Evolutionary conservation across 2,888 invertebrate species (phyloP), one percentile per base, ranked within the genome.

Genomic region (Cataglyphis cursor): DNA sequence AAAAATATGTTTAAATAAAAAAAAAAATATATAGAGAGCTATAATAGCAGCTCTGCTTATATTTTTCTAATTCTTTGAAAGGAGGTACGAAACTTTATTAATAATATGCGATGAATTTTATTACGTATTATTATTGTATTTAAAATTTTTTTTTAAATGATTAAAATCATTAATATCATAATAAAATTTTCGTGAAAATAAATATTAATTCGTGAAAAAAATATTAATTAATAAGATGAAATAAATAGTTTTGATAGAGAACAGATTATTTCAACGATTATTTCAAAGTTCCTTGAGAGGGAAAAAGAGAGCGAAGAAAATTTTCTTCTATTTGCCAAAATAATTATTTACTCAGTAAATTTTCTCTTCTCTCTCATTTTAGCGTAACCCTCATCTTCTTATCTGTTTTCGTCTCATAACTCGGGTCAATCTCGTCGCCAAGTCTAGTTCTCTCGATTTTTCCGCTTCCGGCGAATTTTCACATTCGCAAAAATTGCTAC

Each of bases 401-500:
- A 68, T 76, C 68, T 66, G 38, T 68, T 68, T 62, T 76, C 38
- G 68, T 68, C 76, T 76, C 76, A n/a, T 76, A 76, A 68, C n/a
- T 28, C 9, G 15, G 38, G 68, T 76, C 68, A 68, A 57, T 76
- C 38, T 54, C 76, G 54, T 54, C n/a, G 9, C 38, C 76, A 18
- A 38, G 38, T 51, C 51, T 54, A 51, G 38, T n/a, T 57, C n/a
- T 57, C 76, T 68, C 54, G 38, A 68, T 76, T 76, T 76, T 75
- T 54, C 24, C 38, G 38, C 38, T 76, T 68, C 18, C 28, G 28
- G 28, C 68, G 54, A 76, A 76, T 76, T 68, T 76, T 76, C 68
- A 68, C 38, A 41, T 76, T 57, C 76, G 68, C 31, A 74, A 85
- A 88, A 88, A 89, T 83, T 81, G 89, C 85, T 89, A 72, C 65